These are phyloP conservation scores for Operophtera brumata DNA, from an alignment of 2,888 invertebrate species.

Conservation along the genomic window DNA sequence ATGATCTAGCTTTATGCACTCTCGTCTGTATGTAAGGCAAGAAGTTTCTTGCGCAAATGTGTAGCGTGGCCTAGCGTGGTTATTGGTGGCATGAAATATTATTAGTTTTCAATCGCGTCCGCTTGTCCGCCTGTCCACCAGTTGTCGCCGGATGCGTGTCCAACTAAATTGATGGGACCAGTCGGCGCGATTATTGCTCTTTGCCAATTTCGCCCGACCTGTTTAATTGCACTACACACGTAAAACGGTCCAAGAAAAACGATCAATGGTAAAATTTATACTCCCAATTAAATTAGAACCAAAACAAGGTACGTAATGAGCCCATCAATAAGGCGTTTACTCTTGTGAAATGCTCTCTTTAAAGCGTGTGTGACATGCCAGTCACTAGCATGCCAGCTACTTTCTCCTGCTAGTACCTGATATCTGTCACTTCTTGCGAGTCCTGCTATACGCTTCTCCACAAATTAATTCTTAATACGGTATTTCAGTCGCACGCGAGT, in stretches of 20 bases:
- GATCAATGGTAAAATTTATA: constrained; percentile 50
- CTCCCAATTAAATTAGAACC: constrained; percentile 67
- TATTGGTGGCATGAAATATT: constrained; percentile 59
- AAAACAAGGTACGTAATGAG: constrained; percentile 58
- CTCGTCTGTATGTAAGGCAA: constrained; percentile 17
- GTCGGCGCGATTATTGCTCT: constrained; percentile 48
- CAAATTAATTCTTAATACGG: no score
- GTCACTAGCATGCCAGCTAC: neutral
- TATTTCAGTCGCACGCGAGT: no score
- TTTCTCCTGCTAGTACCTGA: neutral
- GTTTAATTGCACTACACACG: constrained; percentile 56
- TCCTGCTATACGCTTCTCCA: no score
- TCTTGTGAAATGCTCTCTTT: constrained; percentile 46
- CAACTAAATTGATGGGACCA: constrained; percentile 69
- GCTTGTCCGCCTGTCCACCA: constrained; percentile 55
- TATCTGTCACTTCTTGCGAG: no score
- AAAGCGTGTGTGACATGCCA: constrained; percentile 1
- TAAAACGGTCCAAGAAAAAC: constrained; percentile 36
- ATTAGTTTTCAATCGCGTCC: constrained; percentile 65
- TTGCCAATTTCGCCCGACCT: constrained; percentile 59
- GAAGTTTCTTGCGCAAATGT: constrained; percentile 56
- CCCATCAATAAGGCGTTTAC: constrained; percentile 55
- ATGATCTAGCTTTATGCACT: neutral
- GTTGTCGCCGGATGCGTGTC: constrained; percentile 69
- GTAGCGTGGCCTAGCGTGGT: constrained; percentile 49